Conservation (phyloP, 1,140 invertebrate species). For the Vollenhovia emeryi region DNA sequence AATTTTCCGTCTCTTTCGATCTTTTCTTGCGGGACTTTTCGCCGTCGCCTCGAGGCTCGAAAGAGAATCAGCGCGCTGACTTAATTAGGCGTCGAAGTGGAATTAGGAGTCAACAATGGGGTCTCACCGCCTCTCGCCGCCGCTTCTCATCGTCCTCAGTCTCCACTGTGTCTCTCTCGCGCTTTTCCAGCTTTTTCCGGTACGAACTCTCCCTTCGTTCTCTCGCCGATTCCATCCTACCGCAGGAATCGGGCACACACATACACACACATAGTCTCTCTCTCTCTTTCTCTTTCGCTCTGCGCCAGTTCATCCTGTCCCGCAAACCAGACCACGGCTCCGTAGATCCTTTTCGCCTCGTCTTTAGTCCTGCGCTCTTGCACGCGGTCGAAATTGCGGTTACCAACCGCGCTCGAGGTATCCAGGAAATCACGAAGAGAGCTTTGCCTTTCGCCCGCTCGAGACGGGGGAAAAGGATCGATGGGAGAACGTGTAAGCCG, state of each 20-base stretch:
- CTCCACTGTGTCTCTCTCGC: not conserved
- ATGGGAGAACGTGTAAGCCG: slow-evolving; percentile 62
- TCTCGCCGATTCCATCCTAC: slow-evolving; percentile 55
- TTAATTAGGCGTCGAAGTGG: slow-evolving; percentile 72
- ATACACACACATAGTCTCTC: not conserved
- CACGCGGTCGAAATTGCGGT: slow-evolving; percentile 68
- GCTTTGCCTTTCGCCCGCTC: slow-evolving; percentile 55
- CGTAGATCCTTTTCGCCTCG: slow-evolving; percentile 60
- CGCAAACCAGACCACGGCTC: slow-evolving; percentile 64
- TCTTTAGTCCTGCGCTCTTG: slow-evolving; percentile 65
- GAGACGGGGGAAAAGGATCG: slow-evolving; percentile 24
- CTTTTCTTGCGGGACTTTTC: slow-evolving; percentile 30
- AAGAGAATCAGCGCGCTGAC: slow-evolving; percentile 66
- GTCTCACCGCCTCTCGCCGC: slow-evolving; percentile 16
- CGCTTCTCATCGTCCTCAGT: not conserved
- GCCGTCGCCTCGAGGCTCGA: slow-evolving; percentile 48
- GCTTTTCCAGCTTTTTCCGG: slow-evolving; percentile 56
- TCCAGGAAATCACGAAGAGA: slow-evolving; percentile 63
- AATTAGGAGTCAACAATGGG: slow-evolving; percentile 71
- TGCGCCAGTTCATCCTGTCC: slow-evolving; percentile 61
- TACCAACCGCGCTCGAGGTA: slow-evolving; percentile 61
- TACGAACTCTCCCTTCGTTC: slow-evolving; percentile 27
- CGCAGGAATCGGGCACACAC: slow-evolving; percentile 53
- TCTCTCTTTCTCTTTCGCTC: slow-evolving; percentile 25
- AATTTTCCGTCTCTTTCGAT: slow-evolving; percentile 45